Evolutionary conservation across 2,113 vertebrate species (phyloP), one percentile per base, ranked within the genome.

Genomic region (Cyprinodon variegatus): DNA sequence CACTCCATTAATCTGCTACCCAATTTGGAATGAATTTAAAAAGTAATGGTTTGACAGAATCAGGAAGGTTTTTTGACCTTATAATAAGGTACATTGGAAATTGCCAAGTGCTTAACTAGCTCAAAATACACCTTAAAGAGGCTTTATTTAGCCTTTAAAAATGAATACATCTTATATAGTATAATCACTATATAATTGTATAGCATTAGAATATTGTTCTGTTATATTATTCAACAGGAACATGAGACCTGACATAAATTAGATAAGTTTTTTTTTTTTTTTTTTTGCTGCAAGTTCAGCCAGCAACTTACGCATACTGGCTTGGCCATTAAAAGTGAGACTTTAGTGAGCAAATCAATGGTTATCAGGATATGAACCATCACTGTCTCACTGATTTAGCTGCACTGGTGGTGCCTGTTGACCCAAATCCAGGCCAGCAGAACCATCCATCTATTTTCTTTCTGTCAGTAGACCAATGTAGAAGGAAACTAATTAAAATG

Each of bases 381-480:
- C 22, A 64, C 60, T 59, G 22, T 64, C 67, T 65, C 75, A 38
- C 48, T 60, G 40, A 70, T 65, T 65, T 36, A 39, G 11, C 65
- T 46, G 64, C 53, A 70, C 15, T 50, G 15, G 48, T 57, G 64
- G 20, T 43, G 20, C 13, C 4, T 48, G 36, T 71, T 45, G 40
- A 79, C 64, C 67, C 14, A n/a, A 68, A 40, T 53, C 22, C 61
- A 67, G 38, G 40, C n/a, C 20, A 4, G 68, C 72, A 45, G 11
- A n/a, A 65, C 20, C n/a, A 4, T 14, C 45, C 14, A 15, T 37
- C 29, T 10, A 20, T 15, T 68, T 68, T 38, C 45, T 37, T 68
- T 50, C 45, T 48, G 17, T 67, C 22, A 37, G 17, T 20, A 53
- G 50, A 20, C 50, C 13, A 17, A 6, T 20, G 14, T 20, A 57